Percentiles rank a stretch among this genome's conserved stretches.
Evolutionary conservation across 2,888 invertebrate species (phyloP).

Genomic region (Nephrotoma flavescens): DNA sequence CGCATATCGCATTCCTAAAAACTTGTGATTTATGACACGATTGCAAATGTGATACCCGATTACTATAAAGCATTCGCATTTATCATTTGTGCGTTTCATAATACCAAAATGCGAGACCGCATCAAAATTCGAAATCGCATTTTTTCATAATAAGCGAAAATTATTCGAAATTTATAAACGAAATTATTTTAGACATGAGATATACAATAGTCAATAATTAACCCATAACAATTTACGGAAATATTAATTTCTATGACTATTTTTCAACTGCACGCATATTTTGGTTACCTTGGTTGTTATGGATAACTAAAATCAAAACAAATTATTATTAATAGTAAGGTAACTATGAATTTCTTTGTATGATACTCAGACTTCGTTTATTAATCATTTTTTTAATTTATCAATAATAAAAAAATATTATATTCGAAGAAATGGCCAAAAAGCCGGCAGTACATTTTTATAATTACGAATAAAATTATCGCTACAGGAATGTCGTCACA

Average conservation of each 20-base stretch:
- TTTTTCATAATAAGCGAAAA: no score
- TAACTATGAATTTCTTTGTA: not conserved
- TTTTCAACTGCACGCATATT: not conserved
- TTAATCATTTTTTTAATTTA: not conserved
- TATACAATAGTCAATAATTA: not conserved
- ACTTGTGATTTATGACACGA: no score
- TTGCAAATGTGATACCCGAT: no score
- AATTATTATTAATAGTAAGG: not conserved
- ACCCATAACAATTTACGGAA: not conserved
- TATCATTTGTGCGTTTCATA: no score
- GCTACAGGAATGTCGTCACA: conserved; percentile 34
- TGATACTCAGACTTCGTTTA: not conserved
- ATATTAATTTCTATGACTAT: not conserved
- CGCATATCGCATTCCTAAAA: no score
- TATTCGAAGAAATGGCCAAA: not conserved
- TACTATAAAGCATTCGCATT: no score
- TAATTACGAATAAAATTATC: not conserved
- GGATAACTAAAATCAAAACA: not conserved
- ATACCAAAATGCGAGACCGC: no score
- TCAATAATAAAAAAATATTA: not conserved
- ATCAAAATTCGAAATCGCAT: no score
- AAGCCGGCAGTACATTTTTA: not conserved
- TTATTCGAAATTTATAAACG: not conserved
- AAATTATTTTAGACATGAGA: not conserved
- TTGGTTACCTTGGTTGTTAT: not conserved